A percentile compares a stretch with the other conserved stretches of the same genome.
Conservation (phyloP, 2,797 vertebrate genomes). For the Lagocephalus sceleratus region DNA sequence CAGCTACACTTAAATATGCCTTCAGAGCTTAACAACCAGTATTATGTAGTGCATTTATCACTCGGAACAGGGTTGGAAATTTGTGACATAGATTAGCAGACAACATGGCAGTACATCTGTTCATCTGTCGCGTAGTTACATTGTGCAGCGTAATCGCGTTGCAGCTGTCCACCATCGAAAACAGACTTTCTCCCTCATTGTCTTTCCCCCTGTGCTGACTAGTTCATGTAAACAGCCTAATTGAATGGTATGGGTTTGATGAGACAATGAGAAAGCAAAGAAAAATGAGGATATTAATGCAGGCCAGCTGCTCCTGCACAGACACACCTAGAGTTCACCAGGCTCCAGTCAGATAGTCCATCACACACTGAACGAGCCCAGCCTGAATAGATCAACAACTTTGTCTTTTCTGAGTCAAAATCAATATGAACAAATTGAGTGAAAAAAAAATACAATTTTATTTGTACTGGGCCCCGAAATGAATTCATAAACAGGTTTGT, state of each 20-base stretch:
- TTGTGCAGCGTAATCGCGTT: conserved; percentile 31
- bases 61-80: not conserved
- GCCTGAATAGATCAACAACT: not conserved
- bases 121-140: conserved; percentile 27
- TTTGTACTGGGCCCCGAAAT: no score
- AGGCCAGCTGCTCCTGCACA: conserved; percentile 40
- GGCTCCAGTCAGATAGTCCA: conserved; percentile 35
- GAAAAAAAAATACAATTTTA: no score
- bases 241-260: conserved; percentile 46
- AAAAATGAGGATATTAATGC: conserved; percentile 49
- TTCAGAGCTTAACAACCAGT: not conserved
- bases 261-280: conserved; percentile 38
- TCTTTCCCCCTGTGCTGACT: not conserved
- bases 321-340: conserved; percentile 26
- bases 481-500: no score
- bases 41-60: conserved; percentile 9
- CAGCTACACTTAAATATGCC: no score
- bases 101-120: conserved; percentile 49
- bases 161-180: conserved; percentile 9
- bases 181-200: not conserved
- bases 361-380: conserved; percentile 19
- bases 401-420: no score
- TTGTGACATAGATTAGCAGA: conserved; percentile 26
- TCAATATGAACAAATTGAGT: no score
- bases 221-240: conserved; percentile 30